Evolutionary conservation across 1,140 invertebrate genomes (phyloP), one percentile per base, ranked within the genome.

Genomic region (Elymnias hypermnestra): DNA sequence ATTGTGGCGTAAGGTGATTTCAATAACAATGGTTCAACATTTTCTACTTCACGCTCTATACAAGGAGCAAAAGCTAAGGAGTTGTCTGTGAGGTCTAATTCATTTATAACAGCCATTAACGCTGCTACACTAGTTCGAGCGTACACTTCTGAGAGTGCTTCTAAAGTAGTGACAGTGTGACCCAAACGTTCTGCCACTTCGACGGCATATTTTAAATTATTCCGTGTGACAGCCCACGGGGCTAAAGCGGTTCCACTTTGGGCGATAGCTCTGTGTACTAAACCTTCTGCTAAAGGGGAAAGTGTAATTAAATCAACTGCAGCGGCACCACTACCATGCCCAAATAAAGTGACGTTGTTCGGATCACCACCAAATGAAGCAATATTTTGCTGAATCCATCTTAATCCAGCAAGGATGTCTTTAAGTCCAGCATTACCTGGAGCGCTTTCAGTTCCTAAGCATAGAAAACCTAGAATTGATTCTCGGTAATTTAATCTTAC

Each of bases 321-420:
- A 39, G 96, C 94, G 5, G 96, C 97, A 1, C 97, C 97, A 36
- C 94, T 95, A 2, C 96, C 97, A 70, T 98, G 96, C 9, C 97
- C 97, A 62, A 98, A 90, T 1, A 99, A 74, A 7, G 95, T 97
- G 15, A 98, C 93, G 68, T 95, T 95, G 21, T 91, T 89, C 0
- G 94, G 90, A 87, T 98, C 94, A 2, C 96, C 97, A 31, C 95
- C 95, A 75, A 98, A 98, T 51, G 90, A 89, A 9, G 86, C 92
- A 42, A 98, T 96, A 77, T 98, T 97, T 74, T 97, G 92, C 74
- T 96, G 92, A 14, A 98, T 89, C 95, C 95, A 97, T 68, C 94
- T 93, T 38, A 97, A 85, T 1, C 94, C 95, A 1, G 95, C 95
- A 54, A 97, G 93, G 70, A 97, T 94, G 83, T 98, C 97, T 91